phyloP scores from a whole-genome alignment of 1,140 invertebrate genomes.

The Acromyrmex echinatior region DNA sequence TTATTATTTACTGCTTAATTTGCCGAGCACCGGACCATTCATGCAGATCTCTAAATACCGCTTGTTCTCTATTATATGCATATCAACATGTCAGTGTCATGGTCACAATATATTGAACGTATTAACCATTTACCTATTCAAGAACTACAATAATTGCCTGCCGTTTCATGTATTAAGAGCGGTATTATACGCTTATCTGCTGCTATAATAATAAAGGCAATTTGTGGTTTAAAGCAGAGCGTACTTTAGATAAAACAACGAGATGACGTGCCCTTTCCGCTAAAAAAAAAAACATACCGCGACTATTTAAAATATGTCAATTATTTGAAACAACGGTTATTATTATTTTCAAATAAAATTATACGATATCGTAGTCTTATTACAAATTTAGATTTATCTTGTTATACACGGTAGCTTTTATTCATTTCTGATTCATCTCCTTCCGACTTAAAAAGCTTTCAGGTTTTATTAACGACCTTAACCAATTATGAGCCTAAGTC shows the following conservation, averaged over 20 bases:
- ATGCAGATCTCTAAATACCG: neutral
- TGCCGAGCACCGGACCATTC: neutral
- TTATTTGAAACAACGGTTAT: neutral
- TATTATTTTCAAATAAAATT: neutral
- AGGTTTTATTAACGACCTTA: neutral
- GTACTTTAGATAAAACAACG: neutral
- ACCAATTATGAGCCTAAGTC: constrained; percentile 16
- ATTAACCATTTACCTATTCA: constrained; percentile 42
- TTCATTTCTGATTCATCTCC: neutral
- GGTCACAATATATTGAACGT: constrained; percentile 21
- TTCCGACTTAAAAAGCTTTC: neutral
- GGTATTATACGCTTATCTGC: constrained; percentile 25
- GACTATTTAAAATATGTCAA: neutral
- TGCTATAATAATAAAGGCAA: constrained; percentile 31
- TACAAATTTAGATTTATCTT: neutral
- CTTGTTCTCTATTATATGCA: constrained; percentile 29
- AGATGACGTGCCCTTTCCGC: neutral
- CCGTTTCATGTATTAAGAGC: constrained; percentile 36
- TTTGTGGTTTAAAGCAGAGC: neutral
- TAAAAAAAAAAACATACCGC: neutral
- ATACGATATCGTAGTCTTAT: constrained; percentile 1
- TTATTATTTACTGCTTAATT: neutral
- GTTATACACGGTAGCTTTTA: neutral
- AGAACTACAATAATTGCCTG: constrained; percentile 31
- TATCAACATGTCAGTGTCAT: constrained; percentile 36